These are phyloP conservation scores for Caerostris darwini DNA, from an alignment of 1,140 invertebrate genomes.

Conservation along the genomic window DNA sequence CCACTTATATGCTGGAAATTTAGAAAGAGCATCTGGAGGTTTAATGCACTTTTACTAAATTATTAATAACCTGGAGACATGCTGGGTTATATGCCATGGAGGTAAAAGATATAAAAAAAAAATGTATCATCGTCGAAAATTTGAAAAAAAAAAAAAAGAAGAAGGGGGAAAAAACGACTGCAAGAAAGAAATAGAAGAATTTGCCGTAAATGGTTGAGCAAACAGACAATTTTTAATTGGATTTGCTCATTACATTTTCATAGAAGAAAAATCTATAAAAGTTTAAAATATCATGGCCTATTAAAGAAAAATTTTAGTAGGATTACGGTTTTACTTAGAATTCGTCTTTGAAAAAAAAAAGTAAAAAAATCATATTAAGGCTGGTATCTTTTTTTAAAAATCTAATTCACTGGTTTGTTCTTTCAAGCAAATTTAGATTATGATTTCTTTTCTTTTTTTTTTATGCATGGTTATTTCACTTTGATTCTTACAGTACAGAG, in stretches of 20 bases:
- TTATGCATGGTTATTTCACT: not conserved
- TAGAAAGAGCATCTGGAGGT: slow-evolving; percentile 49
- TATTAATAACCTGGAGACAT: slow-evolving; percentile 70
- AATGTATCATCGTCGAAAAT: not conserved
- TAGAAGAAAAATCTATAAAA: slow-evolving; percentile 71
- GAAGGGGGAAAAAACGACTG: not conserved
- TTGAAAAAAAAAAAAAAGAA: not conserved
- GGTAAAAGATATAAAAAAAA: slow-evolving; percentile 52
- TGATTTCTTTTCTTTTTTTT: not conserved
- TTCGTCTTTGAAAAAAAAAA: slow-evolving; percentile 30
- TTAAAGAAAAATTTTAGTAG: slow-evolving; percentile 26
- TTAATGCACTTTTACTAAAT: slow-evolving; percentile 74
- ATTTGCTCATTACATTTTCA: slow-evolving; percentile 71
- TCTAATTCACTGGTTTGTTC: not conserved
- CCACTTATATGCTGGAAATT: slow-evolving; percentile 65
- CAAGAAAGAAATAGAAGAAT: slow-evolving; percentile 32
- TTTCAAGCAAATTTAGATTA: slow-evolving; percentile 24
- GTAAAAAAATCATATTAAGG: slow-evolving; percentile 25
- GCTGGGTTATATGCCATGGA: slow-evolving; percentile 24
- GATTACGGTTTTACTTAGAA: slow-evolving; percentile 53
- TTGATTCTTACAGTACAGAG: not conserved
- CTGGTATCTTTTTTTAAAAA: slow-evolving; percentile 12
- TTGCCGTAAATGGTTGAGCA: slow-evolving; percentile 72
- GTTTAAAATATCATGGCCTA: slow-evolving; percentile 64
- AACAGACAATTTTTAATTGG: slow-evolving; percentile 74